Evolutionary conservation across 2,797 vertebrate genomes (phyloP).

Genomic region (Takifugu ocellatus): DNA sequence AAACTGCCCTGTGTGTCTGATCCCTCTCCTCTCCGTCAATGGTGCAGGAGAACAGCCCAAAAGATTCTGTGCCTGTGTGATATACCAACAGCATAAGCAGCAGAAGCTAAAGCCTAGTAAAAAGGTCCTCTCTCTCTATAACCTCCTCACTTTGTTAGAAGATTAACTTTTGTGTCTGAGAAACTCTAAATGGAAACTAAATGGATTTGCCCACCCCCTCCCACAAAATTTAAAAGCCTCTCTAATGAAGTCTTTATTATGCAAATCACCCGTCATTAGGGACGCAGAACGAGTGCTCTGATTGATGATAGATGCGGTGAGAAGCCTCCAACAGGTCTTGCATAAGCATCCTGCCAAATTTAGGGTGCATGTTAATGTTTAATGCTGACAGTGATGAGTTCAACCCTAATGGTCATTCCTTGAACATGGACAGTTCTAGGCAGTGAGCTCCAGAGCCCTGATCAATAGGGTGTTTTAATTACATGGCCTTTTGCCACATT

Average conservation of each 20-base stretch:
- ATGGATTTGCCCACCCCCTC: constrained; percentile 3
- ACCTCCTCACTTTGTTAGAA: constrained; percentile 1
- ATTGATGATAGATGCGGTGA: constrained; percentile 36
- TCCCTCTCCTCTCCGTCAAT: constrained; percentile 94
- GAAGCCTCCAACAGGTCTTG: constrained; percentile 21
- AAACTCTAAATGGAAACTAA: constrained; percentile 15
- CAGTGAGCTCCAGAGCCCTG: constrained; percentile 1
- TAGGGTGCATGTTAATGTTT: constrained; percentile 44
- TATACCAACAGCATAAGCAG: not conserved
- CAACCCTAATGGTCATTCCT: constrained; percentile 8
- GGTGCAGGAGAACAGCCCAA: constrained; percentile 93
- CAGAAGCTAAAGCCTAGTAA: not conserved
- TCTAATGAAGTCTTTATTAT: constrained; percentile 44
- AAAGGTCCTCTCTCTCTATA: not conserved
- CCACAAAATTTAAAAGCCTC: constrained; percentile 17
- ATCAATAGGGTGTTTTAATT: not conserved
- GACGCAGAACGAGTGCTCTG: constrained; percentile 22
- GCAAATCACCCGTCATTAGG: constrained; percentile 49
- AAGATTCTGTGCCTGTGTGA: constrained; percentile 91
- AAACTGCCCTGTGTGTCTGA: constrained; percentile 94
- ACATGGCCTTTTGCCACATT: not conserved
- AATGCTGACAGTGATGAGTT: constrained; percentile 37
- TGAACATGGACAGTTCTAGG: constrained; percentile 11
- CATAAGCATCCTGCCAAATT: constrained; percentile 31
- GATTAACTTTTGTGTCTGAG: constrained; percentile 5